phyloP scores from a whole-genome alignment of 2,797 vertebrate species.

The Thaleichthys pacificus region DNA sequence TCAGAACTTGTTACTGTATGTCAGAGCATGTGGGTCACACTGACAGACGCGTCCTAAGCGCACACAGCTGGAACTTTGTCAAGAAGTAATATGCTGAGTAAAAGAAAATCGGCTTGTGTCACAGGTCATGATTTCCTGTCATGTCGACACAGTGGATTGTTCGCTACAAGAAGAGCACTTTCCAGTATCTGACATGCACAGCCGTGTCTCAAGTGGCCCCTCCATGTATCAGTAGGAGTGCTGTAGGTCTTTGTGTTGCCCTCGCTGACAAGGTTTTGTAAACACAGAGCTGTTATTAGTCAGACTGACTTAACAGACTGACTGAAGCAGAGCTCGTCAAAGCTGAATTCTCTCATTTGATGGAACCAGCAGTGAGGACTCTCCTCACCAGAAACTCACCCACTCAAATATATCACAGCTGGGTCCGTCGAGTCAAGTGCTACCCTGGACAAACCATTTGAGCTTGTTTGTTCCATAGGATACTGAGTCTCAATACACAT shows the following conservation, averaged over 20 bases:
- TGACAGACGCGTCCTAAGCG: too few species aligned
- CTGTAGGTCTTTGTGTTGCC: not conserved
- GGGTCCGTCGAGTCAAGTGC: not conserved
- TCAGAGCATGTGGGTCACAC: too few species aligned
- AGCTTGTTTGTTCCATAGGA: not conserved
- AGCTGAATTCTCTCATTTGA: not conserved
- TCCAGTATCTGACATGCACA: not conserved
- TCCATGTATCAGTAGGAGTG: not conserved
- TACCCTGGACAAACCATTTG: not conserved
- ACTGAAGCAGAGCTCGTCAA: not conserved
- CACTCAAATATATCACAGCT: not conserved
- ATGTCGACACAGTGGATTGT: too few species aligned
- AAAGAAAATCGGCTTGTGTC: too few species aligned
- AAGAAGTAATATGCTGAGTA: too few species aligned
- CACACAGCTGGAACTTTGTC: too few species aligned
- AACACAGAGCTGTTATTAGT: not conserved
- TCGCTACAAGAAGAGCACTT: too few species aligned
- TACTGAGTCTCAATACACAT: not conserved
- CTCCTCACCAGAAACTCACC: not conserved
- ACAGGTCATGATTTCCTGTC: too few species aligned
- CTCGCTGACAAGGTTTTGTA: not conserved
- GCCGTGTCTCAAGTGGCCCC: not conserved
- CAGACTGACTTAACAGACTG: not conserved
- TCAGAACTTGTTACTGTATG: too few species aligned
- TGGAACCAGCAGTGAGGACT: not conserved